Percentiles rank a stretch among this genome's conserved stretches.
Conservation (phyloP, 2,797 vertebrate species). For the Streptopelia turtur region DNA sequence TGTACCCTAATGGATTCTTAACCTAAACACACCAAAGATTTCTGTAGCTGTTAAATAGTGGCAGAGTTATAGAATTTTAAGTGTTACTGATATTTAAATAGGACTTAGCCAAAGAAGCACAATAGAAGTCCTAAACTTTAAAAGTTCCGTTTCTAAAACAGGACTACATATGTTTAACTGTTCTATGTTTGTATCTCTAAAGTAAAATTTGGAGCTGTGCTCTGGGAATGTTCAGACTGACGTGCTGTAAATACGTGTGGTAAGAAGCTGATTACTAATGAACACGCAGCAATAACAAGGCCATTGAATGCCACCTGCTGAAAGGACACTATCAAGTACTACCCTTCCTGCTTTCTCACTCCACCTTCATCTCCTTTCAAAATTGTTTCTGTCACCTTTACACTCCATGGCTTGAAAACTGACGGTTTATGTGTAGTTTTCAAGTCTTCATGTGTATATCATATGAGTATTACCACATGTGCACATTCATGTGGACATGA, state of each 20-base stretch:
- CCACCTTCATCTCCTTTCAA: not conserved
- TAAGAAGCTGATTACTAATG: constrained; percentile 55
- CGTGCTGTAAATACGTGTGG: constrained; percentile 55
- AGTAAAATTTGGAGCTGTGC: constrained; percentile 69
- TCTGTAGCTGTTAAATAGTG: constrained; percentile 74
- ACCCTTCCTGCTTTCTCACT: constrained; percentile 20
- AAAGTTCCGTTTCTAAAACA: constrained; percentile 69
- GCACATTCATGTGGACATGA: not conserved
- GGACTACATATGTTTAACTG: constrained; percentile 57
- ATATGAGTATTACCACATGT: not conserved
- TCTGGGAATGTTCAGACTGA: constrained; percentile 74
- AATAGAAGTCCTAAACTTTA: constrained; percentile 75
- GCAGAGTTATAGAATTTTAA: constrained; percentile 68
- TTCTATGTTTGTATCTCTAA: constrained; percentile 74
- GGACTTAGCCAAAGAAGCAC: constrained; percentile 82
- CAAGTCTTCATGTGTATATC: not conserved
- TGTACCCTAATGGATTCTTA: constrained; percentile 68
- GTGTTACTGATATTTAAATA: constrained; percentile 69
- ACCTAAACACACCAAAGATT: constrained; percentile 80
- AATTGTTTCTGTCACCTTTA: not conserved
- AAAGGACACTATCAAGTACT: constrained; percentile 75
- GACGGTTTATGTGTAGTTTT: not conserved
- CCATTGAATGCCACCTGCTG: constrained; percentile 67
- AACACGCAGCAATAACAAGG: constrained; percentile 63
- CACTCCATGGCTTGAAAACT: constrained; percentile 32